Conservation (phyloP, 2,113 vertebrate genomes). For the Chionomys nivalis region DNA sequence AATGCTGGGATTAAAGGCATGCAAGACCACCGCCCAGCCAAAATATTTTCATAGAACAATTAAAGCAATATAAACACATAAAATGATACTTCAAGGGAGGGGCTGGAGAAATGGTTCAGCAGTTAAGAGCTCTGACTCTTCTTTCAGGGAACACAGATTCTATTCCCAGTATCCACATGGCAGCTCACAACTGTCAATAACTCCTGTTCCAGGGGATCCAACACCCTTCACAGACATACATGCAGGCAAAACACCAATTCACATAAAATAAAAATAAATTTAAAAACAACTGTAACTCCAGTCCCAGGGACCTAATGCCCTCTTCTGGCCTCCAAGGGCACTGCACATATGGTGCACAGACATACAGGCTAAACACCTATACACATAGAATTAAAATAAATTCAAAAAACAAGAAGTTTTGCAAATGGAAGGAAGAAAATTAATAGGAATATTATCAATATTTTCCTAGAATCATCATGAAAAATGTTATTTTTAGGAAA, state of each 20-base stretch:
- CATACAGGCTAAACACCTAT: neutral
- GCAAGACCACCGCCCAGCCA: too few species aligned
- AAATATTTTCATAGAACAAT: slow-evolving; percentile 45
- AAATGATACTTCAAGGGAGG: neutral
- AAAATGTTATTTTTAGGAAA: slow-evolving; percentile 21
- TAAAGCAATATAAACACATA: slow-evolving; percentile 55
- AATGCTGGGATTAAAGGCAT: too few species aligned
- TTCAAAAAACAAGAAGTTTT: too few species aligned
- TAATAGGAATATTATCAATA: too few species aligned
- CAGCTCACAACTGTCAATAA: neutral
- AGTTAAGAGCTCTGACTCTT: neutral
- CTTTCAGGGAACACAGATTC: neutral
- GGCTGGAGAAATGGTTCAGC: neutral
- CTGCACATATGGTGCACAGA: neutral
- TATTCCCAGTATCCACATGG: neutral
- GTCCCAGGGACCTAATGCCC: neutral
- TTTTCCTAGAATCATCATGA: slow-evolving; percentile 36
- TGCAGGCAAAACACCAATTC: too few species aligned
- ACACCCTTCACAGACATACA: neutral
- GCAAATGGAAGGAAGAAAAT: too few species aligned
- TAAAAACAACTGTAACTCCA: neutral
- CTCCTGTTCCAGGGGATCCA: neutral
- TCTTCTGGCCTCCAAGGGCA: neutral
- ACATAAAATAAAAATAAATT: neutral
- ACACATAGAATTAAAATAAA: neutral